Conservation (phyloP, 2,113 vertebrate genomes). For the Sakesphorus luctuosus region DNA sequence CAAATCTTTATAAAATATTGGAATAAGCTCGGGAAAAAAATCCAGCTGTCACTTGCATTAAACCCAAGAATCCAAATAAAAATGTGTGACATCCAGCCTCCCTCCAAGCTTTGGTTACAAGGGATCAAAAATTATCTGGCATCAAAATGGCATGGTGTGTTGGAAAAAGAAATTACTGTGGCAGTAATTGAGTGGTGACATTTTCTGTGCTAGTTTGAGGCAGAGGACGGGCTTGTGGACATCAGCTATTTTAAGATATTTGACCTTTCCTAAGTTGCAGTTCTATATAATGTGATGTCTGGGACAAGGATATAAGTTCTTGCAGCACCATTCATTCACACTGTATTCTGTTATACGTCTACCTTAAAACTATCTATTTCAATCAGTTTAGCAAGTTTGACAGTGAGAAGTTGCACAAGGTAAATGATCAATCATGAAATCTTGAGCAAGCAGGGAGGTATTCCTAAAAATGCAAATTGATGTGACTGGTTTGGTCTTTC, state of each 20-base stretch:
- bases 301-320: background rate
- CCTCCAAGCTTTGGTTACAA: background rate
- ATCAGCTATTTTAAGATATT: conserved; percentile 45
- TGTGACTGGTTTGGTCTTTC: background rate
- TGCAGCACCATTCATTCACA: background rate
- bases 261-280: conserved; percentile 3
- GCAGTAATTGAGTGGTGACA: conserved; percentile 13
- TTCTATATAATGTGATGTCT: background rate
- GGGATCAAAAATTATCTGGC: background rate
- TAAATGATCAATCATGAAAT: background rate
- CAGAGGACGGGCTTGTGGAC: conserved; percentile 3
- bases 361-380: background rate
- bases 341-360: background rate
- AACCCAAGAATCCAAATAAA: background rate
- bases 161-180: background rate
- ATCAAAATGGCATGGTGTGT: background rate
- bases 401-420: background rate
- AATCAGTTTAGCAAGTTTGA: background rate
- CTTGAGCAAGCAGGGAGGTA: background rate
- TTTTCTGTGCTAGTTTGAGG: background rate
- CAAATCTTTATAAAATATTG: background rate
- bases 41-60: conserved; percentile 20
- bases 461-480: background rate
- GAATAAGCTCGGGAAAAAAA: conserved; percentile 27
- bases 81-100: background rate